Base-by-base conservation (phyloP, 2,113 vertebrate genomes). In the Misgurnus anguillicaudatus region DNA sequence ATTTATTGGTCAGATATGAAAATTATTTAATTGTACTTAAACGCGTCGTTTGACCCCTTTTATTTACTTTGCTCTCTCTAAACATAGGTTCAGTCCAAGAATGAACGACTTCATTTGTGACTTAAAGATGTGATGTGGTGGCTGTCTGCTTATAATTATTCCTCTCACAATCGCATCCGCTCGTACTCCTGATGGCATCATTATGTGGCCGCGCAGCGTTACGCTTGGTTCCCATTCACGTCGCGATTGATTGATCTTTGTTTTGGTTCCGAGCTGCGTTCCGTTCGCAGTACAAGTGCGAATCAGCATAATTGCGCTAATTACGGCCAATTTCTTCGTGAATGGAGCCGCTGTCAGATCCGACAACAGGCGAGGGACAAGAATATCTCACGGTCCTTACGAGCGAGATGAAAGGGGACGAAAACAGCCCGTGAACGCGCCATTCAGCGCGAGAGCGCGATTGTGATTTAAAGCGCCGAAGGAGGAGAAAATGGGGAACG, bases 221-320 rank as follows among this genome's bases (percentile, higher is more conserved):
- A 85, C 89, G 82, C 83, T 83, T 80, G 31, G 81, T 79, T 86
- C 84, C 88, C 83, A 85, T 88, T 90, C 82, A 14, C 79, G 79
- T 85, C 82, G 82, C 89, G 87, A 89, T 85, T 88, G 88, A 90
- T 90, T 82, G 86, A 84, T 88, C 89, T 89, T 91, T 89, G 85
- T 91, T 90, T 88, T 89, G 86, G 62, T 80, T 81, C 87, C 86
- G 66, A 86, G 86, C 88, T 83, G 85, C 88, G 89, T 92, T 93
- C 90, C 90, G 89, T 86, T 89, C 86, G 82, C 88, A 90, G 88
- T 86, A 94, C 93, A 94, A 91, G 88, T 92, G 90, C 90, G 91
- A 92, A 95, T 94, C 92, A 94, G 88, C 92, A 94, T 94, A 95
- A 95, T 93, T 93, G 91, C 89, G 91, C 88, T 94, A 94, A 95